These are phyloP conservation scores for Lamellibrachia satsuma DNA, from an alignment of 2,888 invertebrate species.

Conservation along the genomic window DNA sequence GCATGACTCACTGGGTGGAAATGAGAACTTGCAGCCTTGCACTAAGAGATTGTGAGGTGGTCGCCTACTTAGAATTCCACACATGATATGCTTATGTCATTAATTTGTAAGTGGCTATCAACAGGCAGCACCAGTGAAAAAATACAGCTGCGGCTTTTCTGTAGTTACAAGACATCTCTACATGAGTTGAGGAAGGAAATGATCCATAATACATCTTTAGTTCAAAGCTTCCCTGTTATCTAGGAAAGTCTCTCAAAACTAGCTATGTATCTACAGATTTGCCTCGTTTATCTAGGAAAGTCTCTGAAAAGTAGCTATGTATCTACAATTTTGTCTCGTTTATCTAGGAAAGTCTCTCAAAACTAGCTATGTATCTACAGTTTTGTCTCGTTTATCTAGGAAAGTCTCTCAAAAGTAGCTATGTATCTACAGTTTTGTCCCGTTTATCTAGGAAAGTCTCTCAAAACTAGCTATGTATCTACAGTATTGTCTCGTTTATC, in stretches of 20 bases:
- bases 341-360: neutral
- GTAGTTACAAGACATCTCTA: neutral
- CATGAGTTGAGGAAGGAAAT: neutral
- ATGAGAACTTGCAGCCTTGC: neutral
- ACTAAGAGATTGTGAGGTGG: neutral
- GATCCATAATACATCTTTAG: neutral
- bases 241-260: too few relatives aligned
- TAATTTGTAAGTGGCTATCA: constrained; percentile 4
- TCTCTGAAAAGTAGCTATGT: too few relatives aligned
- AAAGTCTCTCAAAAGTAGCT: too few relatives aligned
- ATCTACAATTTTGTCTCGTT: too few relatives aligned
- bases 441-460: too few relatives aligned
- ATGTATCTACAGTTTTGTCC: too few relatives aligned
- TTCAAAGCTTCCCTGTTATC: neutral
- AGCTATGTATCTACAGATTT: too few relatives aligned
- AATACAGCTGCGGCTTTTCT: neutral
- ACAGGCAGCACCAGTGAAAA: neutral
- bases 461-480: too few relatives aligned
- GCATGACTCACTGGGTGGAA: neutral
- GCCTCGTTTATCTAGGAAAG: too few relatives aligned
- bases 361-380: constrained; percentile 1
- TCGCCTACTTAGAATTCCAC: neutral
- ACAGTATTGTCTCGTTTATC: neutral
- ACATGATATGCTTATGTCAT: neutral
- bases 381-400: too few relatives aligned